Base-by-base conservation (phyloP, 2,113 vertebrate species). In the Labrus mixtus region DNA sequence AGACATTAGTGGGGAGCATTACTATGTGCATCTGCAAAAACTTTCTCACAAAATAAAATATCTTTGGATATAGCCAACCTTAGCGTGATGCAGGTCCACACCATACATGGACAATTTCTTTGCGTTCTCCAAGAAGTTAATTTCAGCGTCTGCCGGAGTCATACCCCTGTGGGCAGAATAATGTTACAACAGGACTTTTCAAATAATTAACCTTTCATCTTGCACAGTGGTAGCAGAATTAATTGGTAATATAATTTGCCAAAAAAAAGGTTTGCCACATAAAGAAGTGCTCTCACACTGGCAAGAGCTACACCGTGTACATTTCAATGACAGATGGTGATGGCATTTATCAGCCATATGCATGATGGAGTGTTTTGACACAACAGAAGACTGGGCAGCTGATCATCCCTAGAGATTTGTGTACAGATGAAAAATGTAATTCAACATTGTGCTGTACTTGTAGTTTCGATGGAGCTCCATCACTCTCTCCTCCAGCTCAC, bases 91-190 rank as follows among this genome's bases (percentile, higher is more conserved):
- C 58, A 99, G 95, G 90, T 99, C 98, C 20, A 99, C 98, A 22
- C 98, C 98, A 0, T 99, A 99, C 98, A 99, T 99, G 74, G 98
- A 99, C 50, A 99, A 94, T 90, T 99, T 99, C 96, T 99, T 99
- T 19, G 98, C 98, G 0, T 99, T 99, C 91, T 99, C 98, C 78
- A 99, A 93, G 84, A 99, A 99, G 87, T 99, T 98, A 72, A 99
- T 96, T 93, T 99, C 98, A 0, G 98, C 98, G 88, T 99, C 98
- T 55, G 97, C 98, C 0, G 98, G 98, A 36, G 95, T 99, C 97
- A 99, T 97, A 79, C 97, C 97, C 92, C 97, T 98, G 89, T 71
- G 69, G 59, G 74, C 72, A 91, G 22, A 64, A 74, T 5, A 82
- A 73, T 16, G 48, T 68, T 70, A 79, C 62, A 78, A 78, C 61